A percentile compares a stretch with the other conserved stretches of the same genome.
Evolutionary conservation across 2,888 invertebrate genomes (phyloP).

Genomic region (Caenorhabditis doughertyi): DNA sequence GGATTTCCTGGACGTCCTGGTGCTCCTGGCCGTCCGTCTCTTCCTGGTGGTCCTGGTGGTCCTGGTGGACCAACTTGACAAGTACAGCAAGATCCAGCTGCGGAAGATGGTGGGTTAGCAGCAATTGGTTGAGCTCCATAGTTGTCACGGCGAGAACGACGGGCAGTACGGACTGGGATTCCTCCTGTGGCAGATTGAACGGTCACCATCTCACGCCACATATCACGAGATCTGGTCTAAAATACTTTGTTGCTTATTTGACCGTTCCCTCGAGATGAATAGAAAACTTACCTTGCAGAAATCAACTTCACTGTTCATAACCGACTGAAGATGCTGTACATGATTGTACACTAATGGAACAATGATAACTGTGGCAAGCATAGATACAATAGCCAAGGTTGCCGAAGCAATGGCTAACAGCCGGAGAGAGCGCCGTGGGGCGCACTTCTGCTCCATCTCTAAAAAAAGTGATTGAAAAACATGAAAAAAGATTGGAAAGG

Average conservation of each 20-base stretch:
- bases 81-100: slow-evolving; percentile 78
- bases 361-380: slow-evolving; percentile 81
- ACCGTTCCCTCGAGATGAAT: not conserved
- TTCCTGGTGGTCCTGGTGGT: slow-evolving; percentile 76
- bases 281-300: slow-evolving; percentile 81
- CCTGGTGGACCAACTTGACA: slow-evolving; percentile 80
- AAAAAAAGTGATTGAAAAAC: slow-evolving; percentile 5
- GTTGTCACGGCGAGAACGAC: slow-evolving; percentile 67
- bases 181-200: slow-evolving; percentile 79
- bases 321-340: slow-evolving; percentile 82
- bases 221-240: slow-evolving; percentile 81
- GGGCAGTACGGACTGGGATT: slow-evolving; percentile 57
- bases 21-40: slow-evolving; percentile 79
- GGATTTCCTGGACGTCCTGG: slow-evolving; percentile 77
- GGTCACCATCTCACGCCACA: slow-evolving; percentile 83
- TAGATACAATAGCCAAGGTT: slow-evolving; percentile 78
- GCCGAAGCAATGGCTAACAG: slow-evolving; percentile 81
- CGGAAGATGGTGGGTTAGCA: slow-evolving; percentile 67
- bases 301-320: slow-evolving; percentile 83
- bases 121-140: slow-evolving; percentile 71
- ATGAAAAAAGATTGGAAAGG: not conserved
- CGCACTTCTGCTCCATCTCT: slow-evolving; percentile 59
- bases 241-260: not conserved
- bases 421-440: slow-evolving; percentile 75
- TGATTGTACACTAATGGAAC: slow-evolving; percentile 83